A percentile compares a stretch with the other conserved stretches of the same genome.
Conservation (phyloP, 2,113 vertebrate genomes). For the Galemys pyrenaicus region DNA sequence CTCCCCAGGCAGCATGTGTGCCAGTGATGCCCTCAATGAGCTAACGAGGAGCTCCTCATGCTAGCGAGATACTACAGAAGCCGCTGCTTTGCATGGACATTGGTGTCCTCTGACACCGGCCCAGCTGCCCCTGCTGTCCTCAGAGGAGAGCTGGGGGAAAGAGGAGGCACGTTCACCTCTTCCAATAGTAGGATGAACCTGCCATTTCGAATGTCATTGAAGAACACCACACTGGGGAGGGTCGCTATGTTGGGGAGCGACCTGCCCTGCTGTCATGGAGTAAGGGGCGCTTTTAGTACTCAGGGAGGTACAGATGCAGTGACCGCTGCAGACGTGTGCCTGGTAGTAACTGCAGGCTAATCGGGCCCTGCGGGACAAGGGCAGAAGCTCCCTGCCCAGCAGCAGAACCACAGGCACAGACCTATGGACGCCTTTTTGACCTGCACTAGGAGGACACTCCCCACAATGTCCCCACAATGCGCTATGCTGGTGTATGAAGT, state of each 20-base stretch:
- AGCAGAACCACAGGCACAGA: fast-evolving
- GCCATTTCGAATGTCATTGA: not conserved
- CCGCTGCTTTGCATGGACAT: not conserved
- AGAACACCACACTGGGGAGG: too few species aligned
- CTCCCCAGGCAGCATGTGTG: not conserved
- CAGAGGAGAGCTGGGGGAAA: not conserved
- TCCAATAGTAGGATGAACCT: not conserved
- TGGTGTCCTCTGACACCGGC: not conserved
- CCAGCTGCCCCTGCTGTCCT: not conserved
- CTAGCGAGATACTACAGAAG: not conserved
- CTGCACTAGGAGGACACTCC: not conserved
- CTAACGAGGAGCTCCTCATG: not conserved
- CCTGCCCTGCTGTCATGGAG: too few species aligned
- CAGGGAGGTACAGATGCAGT: not conserved
- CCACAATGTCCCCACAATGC: fast-evolving
- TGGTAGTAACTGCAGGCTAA: not conserved
- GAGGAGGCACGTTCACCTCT: not conserved
- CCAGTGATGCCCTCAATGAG: fast-evolving
- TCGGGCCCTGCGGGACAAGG: not conserved
- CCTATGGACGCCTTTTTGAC: not conserved
- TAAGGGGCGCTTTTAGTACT: not conserved
- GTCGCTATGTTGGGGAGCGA: too few species aligned
- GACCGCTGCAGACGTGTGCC: fast-evolving
- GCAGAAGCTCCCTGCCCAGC: not conserved
- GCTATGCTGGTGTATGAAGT: not conserved